Conservation (phyloP, 2,113 vertebrate genomes). For the Cryptoleucopteryx plumbea region DNA sequence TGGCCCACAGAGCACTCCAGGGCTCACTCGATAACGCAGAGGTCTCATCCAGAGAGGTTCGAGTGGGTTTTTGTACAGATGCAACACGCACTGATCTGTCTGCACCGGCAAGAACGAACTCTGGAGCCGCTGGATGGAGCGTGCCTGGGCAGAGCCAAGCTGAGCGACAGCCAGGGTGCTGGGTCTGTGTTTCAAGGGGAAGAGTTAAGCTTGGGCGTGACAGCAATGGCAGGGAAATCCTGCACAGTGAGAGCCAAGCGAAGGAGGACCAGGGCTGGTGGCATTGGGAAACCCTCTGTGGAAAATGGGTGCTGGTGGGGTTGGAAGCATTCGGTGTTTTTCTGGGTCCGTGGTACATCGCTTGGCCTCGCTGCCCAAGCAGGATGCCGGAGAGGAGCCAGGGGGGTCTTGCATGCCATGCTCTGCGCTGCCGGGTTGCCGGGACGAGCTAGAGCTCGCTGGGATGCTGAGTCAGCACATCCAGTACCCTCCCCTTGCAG, state of each 20-base stretch:
- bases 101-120: background rate
- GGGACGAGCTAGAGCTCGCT: background rate
- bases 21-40: fast-evolving
- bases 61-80: background rate
- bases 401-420: background rate
- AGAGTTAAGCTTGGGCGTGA: background rate
- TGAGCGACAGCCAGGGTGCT: background rate
- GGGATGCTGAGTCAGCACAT: background rate
- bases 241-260: fast-evolving
- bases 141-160: background rate
- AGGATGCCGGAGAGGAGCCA: background rate
- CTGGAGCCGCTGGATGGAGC: background rate
- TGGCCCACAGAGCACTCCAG: fast-evolving
- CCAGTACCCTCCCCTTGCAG: background rate
- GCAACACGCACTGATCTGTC: background rate
- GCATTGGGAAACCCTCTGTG: background rate
- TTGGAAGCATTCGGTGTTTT: fast-evolving
- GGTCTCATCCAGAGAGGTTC: background rate
- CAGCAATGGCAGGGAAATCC: background rate
- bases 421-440: fast-evolving
- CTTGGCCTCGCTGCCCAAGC: background rate
- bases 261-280: background rate
- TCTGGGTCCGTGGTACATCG: fast-evolving
- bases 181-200: fast-evolving
- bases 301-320: background rate